Percentiles rank a stretch among this genome's conserved stretches.
Evolutionary conservation across 1,140 invertebrate species (phyloP).

Genomic region (Brachionus manjavacas): DNA sequence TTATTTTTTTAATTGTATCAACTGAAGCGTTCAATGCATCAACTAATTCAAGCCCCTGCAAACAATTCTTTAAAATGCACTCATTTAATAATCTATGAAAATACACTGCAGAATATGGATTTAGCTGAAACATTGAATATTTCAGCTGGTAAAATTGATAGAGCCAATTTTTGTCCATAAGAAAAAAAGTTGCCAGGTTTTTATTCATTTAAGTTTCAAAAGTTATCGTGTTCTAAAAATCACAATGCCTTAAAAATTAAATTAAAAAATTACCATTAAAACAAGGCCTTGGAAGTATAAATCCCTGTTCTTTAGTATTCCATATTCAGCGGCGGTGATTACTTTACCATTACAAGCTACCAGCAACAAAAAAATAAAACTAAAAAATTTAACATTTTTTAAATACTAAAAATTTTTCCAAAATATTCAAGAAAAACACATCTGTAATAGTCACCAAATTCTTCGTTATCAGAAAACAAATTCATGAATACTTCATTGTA

Average conservation of each 20-base stretch:
- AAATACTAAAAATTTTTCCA: constrained; percentile 23
- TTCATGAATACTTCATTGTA: not conserved
- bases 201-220: too few relatives aligned
- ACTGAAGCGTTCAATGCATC: too few relatives aligned
- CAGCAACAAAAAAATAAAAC: not conserved
- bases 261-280: not conserved
- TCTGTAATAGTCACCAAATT: not conserved
- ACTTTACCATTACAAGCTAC: constrained; percentile 16
- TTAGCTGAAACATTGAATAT: too few relatives aligned
- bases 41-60: too few relatives aligned
- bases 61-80: too few relatives aligned
- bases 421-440: constrained; percentile 23
- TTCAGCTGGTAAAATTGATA: too few relatives aligned
- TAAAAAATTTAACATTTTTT: not conserved
- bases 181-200: too few relatives aligned
- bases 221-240: too few relatives aligned
- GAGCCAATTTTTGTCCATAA: too few relatives aligned
- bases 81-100: too few relatives aligned
- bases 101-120: too few relatives aligned
- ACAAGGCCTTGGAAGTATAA: not conserved
- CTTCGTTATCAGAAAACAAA: not conserved
- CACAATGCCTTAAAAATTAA: not conserved
- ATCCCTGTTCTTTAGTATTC: not conserved
- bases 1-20: too few relatives aligned
- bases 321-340: not conserved